Evolutionary conservation across 2,888 invertebrate genomes (phyloP).

Genomic region (Agrochola macilenta): DNA sequence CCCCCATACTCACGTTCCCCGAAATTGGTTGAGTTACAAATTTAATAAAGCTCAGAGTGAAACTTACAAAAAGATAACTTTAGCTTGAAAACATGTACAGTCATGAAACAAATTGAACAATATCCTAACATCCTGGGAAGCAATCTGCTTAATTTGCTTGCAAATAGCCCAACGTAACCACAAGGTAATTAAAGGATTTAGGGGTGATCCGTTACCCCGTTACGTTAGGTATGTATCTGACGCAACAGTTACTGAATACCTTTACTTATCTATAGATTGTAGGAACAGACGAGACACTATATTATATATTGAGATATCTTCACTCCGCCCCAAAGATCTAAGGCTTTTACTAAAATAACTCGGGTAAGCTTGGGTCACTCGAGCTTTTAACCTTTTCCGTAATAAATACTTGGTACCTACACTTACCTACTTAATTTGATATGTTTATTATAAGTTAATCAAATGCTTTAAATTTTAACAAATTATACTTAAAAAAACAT

Average conservation of each 20-base stretch:
- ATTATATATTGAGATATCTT: constrained; percentile 26
- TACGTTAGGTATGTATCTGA: constrained; percentile 10
- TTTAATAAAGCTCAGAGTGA: constrained; percentile 17
- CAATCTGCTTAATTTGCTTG: constrained; percentile 2
- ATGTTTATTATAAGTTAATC: not conserved
- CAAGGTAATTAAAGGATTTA: constrained; percentile 31
- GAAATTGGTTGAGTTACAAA: constrained; percentile 23
- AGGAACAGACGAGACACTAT: not conserved
- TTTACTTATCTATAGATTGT: constrained; percentile 10
- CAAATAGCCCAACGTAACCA: constrained; percentile 20
- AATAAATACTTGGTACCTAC: constrained; percentile 5
- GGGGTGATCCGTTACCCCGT: constrained; percentile 21
- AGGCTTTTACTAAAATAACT: constrained; percentile 28
- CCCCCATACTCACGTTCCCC: constrained; percentile 1
- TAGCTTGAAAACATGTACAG: not conserved
- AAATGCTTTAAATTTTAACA: not conserved
- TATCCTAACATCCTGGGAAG: not conserved
- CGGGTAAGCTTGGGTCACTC: constrained; percentile 22
- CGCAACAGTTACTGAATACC: constrained; percentile 37
- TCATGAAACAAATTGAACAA: constrained; percentile 2
- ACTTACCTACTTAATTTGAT: constrained; percentile 6
- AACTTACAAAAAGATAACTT: not conserved
- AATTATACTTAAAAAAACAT: not conserved
- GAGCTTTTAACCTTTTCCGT: constrained; percentile 27
- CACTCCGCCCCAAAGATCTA: constrained; percentile 20